Base-by-base conservation (phyloP, 2,113 vertebrate species). In the Gavialis gangeticus region DNA sequence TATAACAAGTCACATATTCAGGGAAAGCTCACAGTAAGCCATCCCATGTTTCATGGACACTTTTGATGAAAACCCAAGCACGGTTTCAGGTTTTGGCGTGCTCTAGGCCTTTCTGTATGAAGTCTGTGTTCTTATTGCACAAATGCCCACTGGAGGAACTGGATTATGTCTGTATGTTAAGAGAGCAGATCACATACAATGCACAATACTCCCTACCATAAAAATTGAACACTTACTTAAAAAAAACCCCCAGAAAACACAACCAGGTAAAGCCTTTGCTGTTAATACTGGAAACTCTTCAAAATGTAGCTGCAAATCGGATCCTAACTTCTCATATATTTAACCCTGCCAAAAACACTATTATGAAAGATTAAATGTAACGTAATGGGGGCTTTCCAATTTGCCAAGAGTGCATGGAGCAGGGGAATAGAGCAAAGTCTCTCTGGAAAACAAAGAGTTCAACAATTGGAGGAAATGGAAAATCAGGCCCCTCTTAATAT, bases 391-490 rank as follows among this genome's bases (percentile, higher is more conserved):
- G 89, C 86, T 95, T 97, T 92, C 93, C 94, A 96, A 66, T 84
- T 85, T 96, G 94, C 96, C 81, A 87, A 54, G 83, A 75, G 60
- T 79, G 60, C 2, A 21, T 64, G 62, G 34, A 79, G 55, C 78
- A 71, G 18, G 14, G 87, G 80, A 91, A 92, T 64, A 95, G 90
- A 96, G 84, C 55, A 90, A 90, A 91, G 56, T 57, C 56, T 91
- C 71, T 55, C 46, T 11, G 28, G 80, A 75, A 75, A 86, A 85
- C 75, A 93, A 85, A 88, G 66, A 34, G 5, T 28, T 94, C 34
- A 69, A 95, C 83, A 96, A 90, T 89, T 86, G 90, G 82, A 96
- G 92, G 80, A 95, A 95, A 92, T 90, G 77, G 92, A 94, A 93
- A 60, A 3, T 3, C 77, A 82, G 57, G 71, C 69, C 83, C 82